A percentile compares a stretch with the other conserved stretches of the same genome.
phyloP scores from a whole-genome alignment of 2,888 invertebrate genomes.

The Cataglyphis rosenhaueri region DNA sequence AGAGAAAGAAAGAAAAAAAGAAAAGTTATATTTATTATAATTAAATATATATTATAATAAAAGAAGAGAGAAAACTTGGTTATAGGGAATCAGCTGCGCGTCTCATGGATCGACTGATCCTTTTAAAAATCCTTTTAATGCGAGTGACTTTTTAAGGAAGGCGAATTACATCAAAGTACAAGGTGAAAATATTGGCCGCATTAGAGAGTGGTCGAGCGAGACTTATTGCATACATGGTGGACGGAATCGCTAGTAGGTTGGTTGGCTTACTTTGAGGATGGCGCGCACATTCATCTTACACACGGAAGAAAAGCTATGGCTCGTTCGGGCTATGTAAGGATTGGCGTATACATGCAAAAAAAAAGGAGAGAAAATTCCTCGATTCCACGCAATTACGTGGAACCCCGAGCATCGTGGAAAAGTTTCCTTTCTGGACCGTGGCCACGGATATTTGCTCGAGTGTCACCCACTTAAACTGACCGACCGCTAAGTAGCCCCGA shows the following conservation, averaged over 20 bases:
- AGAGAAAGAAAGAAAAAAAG: neutral
- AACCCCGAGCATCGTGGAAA: constrained; percentile 32
- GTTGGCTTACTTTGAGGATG: constrained; percentile 37
- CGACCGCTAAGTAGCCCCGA: constrained; percentile 68
- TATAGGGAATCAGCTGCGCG: neutral
- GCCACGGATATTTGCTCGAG: constrained; percentile 60
- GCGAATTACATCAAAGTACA: constrained; percentile 23
- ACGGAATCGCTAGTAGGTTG: constrained; percentile 46
- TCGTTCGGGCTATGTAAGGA: constrained; percentile 14
- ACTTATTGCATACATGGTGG: constrained; percentile 36
- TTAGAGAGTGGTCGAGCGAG: constrained; percentile 40
- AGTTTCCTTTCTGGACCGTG: constrained; percentile 35
- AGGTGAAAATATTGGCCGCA: constrained; percentile 37
- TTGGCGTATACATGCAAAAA: neutral
- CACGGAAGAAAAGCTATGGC: constrained; percentile 33
- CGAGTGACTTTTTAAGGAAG: neutral
- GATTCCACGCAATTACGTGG: constrained; percentile 39
- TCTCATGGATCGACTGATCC: neutral
- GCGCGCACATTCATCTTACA: constrained; percentile 54
- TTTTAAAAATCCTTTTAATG: constrained; percentile 39
- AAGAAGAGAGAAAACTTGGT: neutral
- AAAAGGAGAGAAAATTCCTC: constrained; percentile 21
- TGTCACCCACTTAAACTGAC: constrained; percentile 55
- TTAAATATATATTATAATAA: neutral
- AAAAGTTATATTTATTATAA: neutral